Conservation (phyloP, 2,888 invertebrate species). For the Ophonus ardosiacus region DNA sequence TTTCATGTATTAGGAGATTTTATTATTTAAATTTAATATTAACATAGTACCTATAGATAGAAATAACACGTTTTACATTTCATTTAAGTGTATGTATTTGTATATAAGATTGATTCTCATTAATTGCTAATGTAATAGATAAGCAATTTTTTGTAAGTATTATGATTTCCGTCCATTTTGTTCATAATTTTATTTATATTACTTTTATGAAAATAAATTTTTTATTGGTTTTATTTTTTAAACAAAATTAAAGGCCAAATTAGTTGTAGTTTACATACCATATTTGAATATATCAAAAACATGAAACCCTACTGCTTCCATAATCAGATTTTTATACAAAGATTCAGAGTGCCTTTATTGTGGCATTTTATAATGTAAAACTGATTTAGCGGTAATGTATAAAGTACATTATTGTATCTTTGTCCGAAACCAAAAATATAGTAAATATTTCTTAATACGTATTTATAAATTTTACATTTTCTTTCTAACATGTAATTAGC, state of each 20-base stretch:
- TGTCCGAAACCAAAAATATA: constrained; percentile 49
- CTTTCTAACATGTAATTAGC: constrained; percentile 38
- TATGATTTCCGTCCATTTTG: constrained; percentile 70
- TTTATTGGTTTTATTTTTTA: constrained; percentile 58
- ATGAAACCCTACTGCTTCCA: constrained; percentile 50
- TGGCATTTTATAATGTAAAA: constrained; percentile 51
- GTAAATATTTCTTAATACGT: constrained; percentile 39
- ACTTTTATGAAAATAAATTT: constrained; percentile 62
- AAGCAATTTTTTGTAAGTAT: constrained; percentile 63
- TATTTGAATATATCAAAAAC: constrained; percentile 46
- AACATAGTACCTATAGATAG: constrained; percentile 22
- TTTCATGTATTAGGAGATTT: not conserved
- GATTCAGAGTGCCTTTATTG: constrained; percentile 56
- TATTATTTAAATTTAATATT: constrained; percentile 30
- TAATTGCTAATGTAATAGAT: constrained; percentile 13
- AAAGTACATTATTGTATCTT: constrained; percentile 29
- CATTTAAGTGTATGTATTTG: constrained; percentile 25
- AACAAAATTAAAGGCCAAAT: constrained; percentile 52
- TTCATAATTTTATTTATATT: constrained; percentile 65
- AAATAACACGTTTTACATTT: constrained; percentile 32
- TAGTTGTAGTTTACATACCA: constrained; percentile 59
- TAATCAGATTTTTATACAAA: constrained; percentile 55
- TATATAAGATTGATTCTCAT: constrained; percentile 45
- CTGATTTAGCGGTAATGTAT: constrained; percentile 28
- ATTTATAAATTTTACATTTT: constrained; percentile 38